Evolutionary conservation across 2,888 invertebrate genomes (phyloP).

Genomic region (Reticulitermes lucifugus): DNA sequence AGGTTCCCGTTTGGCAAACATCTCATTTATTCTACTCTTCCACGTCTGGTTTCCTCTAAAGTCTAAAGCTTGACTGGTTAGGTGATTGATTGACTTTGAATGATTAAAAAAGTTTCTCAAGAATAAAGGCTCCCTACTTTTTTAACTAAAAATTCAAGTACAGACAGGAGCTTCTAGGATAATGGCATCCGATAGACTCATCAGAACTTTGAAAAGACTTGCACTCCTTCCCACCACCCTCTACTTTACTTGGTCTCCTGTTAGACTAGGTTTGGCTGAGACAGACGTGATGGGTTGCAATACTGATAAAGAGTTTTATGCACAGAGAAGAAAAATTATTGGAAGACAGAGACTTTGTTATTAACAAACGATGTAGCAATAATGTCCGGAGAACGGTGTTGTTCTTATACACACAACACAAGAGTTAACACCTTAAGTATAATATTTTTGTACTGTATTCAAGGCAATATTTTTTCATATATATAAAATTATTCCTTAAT

Average conservation of each 20-base stretch:
- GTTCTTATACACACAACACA: no score
- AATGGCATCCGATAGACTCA: slow-evolving; percentile 64
- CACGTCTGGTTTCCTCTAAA: slow-evolving; percentile 28
- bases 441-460: no score
- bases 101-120: slow-evolving; percentile 61
- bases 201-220: slow-evolving; percentile 57
- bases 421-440: no score
- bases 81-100: slow-evolving; percentile 65
- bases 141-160: slow-evolving; percentile 39
- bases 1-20: slow-evolving; percentile 32
- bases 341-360: slow-evolving; percentile 3
- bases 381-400: no score
- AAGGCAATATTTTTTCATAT: no score
- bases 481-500: no score
- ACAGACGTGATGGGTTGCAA: slow-evolving; percentile 34
- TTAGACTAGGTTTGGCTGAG: slow-evolving; percentile 12
- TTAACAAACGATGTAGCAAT: not conserved
- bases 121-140: slow-evolving; percentile 40
- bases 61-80: slow-evolving; percentile 51
- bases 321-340: slow-evolving; percentile 12
- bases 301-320: slow-evolving; percentile 32
- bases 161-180: slow-evolving; percentile 55
- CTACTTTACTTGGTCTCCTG: slow-evolving; percentile 26
- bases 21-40: slow-evolving; percentile 38
- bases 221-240: slow-evolving; percentile 4